Evolutionary conservation across 2,797 vertebrate genomes (phyloP), one percentile per base, ranked within the genome.

Genomic region (Falco cherrug): DNA sequence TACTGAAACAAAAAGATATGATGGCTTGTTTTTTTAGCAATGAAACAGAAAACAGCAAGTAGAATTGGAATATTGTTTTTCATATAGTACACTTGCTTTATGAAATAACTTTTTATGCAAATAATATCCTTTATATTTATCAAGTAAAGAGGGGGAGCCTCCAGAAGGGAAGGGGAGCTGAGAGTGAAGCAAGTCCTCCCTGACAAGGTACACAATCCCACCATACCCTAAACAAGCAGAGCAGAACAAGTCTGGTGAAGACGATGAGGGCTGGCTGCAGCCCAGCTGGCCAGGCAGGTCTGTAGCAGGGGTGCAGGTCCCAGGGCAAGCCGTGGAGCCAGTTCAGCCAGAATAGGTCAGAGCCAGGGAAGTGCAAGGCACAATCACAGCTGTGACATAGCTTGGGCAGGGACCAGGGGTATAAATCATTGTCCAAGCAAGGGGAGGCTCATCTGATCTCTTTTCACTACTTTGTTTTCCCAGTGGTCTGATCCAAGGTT

Each of bases 221-320:
- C 29, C 9, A 5, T 1, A 31, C 7, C 7, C 13, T 13, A 1
- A 48, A 8, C 4, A 43, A 78, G 57, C 47, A 47, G 7, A 41
- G 45, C 10, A 43, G 48, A 28, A 11, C 1, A 9, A 12, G 6
- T 45, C 61, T 74, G 67, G 16, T 51, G 47, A 28, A 5, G 1
- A 25, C 13, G 41, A 22, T 3, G 5, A 29, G 31, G 18, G 14
- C 0, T 60, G 41, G 9, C 22, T 16, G 8, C 21, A 33, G 20
- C 7, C 11, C 54, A 76, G 8, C 10, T 22, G 57, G 13, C 4
- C 39, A 35, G 33, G 29, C 45, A 60, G 14, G 17, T 53, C 28
- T 9, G 0, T 3, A 7, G 3, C 2, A 1, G 41, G 25, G 54
- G 39, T 31, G 14, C 4, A 35, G 8, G 15, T 26, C 29, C 33